These are phyloP conservation scores for Coenonympha glycerion DNA, from an alignment of 2,888 invertebrate species.

Conservation along the genomic window DNA sequence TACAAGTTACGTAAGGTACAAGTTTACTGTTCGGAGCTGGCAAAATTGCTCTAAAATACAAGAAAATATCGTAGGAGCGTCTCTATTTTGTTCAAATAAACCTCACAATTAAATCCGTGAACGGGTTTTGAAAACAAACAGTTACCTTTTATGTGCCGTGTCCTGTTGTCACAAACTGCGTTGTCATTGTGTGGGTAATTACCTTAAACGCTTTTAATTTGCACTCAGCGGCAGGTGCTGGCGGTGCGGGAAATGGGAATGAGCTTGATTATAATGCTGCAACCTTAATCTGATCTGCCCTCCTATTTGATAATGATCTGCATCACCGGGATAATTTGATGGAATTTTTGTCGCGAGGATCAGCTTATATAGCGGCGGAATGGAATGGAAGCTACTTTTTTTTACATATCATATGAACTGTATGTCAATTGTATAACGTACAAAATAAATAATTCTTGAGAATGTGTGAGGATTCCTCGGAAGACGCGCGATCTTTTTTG, in stretches of 20 bases:
- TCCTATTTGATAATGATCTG: no score
- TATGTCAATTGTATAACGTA: no score
- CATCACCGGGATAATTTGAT: no score
- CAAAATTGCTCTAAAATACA: not conserved
- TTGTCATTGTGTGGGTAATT: slow-evolving; percentile 40
- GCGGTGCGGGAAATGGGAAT: slow-evolving; percentile 4
- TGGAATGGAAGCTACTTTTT: no score
- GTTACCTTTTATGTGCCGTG: slow-evolving; percentile 34
- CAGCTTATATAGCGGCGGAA: no score
- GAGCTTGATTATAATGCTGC: slow-evolving; percentile 8
- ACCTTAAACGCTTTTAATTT: slow-evolving; percentile 42
- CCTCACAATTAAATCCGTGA: slow-evolving; percentile 14
- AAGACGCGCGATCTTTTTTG: no score
- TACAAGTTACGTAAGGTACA: no score
- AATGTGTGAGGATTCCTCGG: no score
- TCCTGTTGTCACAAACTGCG: slow-evolving; percentile 36
- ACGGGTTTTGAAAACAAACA: slow-evolving; percentile 22
- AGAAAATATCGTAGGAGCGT: slow-evolving; percentile 10
- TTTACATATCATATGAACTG: no score
- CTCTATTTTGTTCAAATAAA: slow-evolving; percentile 18
- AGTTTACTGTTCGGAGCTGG: no score
- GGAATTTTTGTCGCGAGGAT: no score
- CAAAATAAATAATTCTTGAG: no score
- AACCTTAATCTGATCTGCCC: not conserved
- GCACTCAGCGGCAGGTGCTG: slow-evolving; percentile 19